Base-by-base conservation (phyloP, 2,113 vertebrate species). In the Polyodon spathula region DNA sequence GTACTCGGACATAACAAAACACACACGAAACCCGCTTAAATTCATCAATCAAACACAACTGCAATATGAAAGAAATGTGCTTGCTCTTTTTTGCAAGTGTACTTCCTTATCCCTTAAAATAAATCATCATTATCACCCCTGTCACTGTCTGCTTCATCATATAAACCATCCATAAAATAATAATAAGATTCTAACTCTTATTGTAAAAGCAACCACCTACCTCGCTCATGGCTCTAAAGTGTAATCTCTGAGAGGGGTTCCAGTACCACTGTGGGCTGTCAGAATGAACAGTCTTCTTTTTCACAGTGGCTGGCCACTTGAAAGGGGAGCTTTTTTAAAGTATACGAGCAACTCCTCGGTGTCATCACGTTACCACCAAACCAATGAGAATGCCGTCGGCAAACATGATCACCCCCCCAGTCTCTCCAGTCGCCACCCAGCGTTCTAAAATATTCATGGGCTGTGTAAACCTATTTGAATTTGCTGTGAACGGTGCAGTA, bases 301-400 rank as follows among this genome's bases (percentile, higher is more conserved):
- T 57, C 63, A 70, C 73, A 81, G 71, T 73, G 68, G 55, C 63
- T 71, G 66, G 68, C 68, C 67, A 73, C 76, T 60, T 12, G 66
- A 71, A 61, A 37, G 70, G 62, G 73, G 50, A 63, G 81, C 84
- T 86, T 86, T 83, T 87, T n/a, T n/a, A 85, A 83, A 82, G 82
- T 79, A 80, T 66, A 66, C 70, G 73, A 59, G 54, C 73, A 64
- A 76, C 79, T 83, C 76, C 79, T 80, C 76, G 68, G 65, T 78
- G 76, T 72, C 81, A 80, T 80, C 77, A 78, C 80, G 70, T 72
- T 71, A 65, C 73, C 70, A 63, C 66, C 73, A 75, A 82, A 81
- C 86, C 86, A 87, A 87, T 87, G 64, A 80, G 80, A 84, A 54
- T 16, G 74, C 78, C 75, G 73, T 68, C 66, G 74, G 83, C 76